These are phyloP conservation scores for Scopus umbretta DNA, from an alignment of 2,113 vertebrate species.

Conservation along the genomic window DNA sequence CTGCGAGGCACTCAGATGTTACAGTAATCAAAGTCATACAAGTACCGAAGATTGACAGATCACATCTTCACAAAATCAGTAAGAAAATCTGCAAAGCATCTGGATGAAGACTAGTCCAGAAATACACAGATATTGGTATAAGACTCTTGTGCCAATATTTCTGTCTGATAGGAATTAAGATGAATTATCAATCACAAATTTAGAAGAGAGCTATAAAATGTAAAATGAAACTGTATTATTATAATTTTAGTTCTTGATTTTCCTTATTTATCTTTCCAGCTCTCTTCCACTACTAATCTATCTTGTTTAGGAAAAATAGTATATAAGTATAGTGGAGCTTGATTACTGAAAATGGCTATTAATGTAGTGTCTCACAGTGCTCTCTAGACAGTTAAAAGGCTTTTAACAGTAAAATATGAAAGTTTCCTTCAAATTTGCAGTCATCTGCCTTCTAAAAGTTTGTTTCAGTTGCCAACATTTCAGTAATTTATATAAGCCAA, in stretches of 20 bases:
- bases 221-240: conserved; percentile 1
- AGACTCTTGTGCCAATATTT: neutral
- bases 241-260: conserved; percentile 3
- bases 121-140: neutral
- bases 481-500: conserved; percentile 51
- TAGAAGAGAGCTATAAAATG: neutral
- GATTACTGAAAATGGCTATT: conserved; percentile 12
- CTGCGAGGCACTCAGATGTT: neutral
- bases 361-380: neutral
- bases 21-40: neutral
- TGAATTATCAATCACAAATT: conserved; percentile 12
- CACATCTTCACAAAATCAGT: neutral
- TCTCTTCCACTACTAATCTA: neutral
- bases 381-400: conserved; percentile 7
- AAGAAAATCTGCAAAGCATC: neutral
- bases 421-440: conserved; percentile 36
- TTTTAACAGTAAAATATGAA: conserved; percentile 45
- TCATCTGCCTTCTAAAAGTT: conserved; percentile 54
- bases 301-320: conserved; percentile 14
- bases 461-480: conserved; percentile 52
- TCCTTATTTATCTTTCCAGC: conserved; percentile 3
- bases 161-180: conserved; percentile 15
- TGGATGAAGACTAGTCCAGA: neutral
- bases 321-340: neutral
- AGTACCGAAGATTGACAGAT: neutral